Percentiles rank a stretch among this genome's conserved stretches.
Conservation (phyloP, 2,113 vertebrate species). For the Microcebus ravelobensis region DNA sequence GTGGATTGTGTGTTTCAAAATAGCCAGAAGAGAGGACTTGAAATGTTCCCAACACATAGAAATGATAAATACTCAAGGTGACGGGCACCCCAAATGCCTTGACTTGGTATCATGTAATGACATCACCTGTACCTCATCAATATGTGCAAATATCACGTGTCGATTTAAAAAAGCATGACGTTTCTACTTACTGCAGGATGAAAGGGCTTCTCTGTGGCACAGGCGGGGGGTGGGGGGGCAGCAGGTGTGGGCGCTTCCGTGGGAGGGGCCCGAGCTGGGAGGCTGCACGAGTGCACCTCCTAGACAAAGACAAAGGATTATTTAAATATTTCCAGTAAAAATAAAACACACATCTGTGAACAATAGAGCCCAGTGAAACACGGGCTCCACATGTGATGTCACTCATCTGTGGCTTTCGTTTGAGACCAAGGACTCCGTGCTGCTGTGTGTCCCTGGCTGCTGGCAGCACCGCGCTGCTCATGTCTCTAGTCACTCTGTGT, state of each 20-base stretch:
- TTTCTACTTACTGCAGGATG: background rate
- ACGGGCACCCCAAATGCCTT: too few relatives aligned
- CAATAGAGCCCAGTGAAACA: too few relatives aligned
- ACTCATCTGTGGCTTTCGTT: background rate
- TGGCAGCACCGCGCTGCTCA: fast-evolving
- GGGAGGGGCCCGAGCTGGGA: background rate
- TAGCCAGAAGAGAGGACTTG: too few relatives aligned
- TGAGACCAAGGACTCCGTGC: background rate
- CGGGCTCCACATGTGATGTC: background rate
- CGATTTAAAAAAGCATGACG: too few relatives aligned
- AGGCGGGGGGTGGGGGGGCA: background rate
- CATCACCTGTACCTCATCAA: too few relatives aligned
- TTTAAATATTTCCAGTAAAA: background rate
- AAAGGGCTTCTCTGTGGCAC: background rate
- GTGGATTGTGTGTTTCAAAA: too few relatives aligned
- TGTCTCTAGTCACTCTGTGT: background rate
- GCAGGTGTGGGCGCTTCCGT: too few relatives aligned
- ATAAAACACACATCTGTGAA: background rate
- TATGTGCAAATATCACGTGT: too few relatives aligned
- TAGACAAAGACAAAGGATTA: background rate
- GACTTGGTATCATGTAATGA: too few relatives aligned
- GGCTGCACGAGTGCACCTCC: background rate
- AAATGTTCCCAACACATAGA: too few relatives aligned
- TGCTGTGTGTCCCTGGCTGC: background rate
- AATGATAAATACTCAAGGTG: too few relatives aligned